Conservation (phyloP, 2,888 invertebrate genomes). For the Thelaira solivaga region DNA sequence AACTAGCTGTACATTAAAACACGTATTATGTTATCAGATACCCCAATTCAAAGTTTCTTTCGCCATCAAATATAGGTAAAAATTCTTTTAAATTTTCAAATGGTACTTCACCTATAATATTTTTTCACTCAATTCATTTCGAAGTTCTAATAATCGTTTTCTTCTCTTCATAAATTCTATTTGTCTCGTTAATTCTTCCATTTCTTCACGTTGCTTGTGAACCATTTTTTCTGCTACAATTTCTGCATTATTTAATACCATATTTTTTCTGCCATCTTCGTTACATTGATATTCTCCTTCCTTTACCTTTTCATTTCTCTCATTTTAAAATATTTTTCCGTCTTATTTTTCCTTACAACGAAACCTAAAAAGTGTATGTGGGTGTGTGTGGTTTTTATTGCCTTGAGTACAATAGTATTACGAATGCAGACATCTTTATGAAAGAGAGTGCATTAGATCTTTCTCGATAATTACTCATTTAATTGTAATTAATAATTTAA, state of each 20-base stretch:
- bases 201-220: not conserved
- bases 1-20: conserved; percentile 29
- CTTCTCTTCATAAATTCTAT: not conserved
- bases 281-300: not conserved
- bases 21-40: not conserved
- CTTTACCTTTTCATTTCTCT: not conserved
- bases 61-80: not conserved
- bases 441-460: too few species aligned
- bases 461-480: too few species aligned
- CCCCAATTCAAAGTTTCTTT: not conserved
- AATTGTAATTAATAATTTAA: too few species aligned
- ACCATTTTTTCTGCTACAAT: not conserved
- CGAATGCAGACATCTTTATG: too few species aligned
- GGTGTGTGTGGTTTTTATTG: too few species aligned
- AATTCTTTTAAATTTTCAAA: conserved; percentile 18
- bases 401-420: too few species aligned
- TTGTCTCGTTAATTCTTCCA: not conserved
- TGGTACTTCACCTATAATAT: not conserved
- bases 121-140: not conserved
- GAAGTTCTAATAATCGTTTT: not conserved
- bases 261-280: not conserved
- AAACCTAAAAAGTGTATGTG: too few species aligned
- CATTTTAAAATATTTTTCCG: not conserved
- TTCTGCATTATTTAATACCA: too few species aligned
- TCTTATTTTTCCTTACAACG: not conserved